These are phyloP conservation scores for Catocala sponsa DNA, from an alignment of 2,888 invertebrate genomes.

Conservation along the genomic window DNA sequence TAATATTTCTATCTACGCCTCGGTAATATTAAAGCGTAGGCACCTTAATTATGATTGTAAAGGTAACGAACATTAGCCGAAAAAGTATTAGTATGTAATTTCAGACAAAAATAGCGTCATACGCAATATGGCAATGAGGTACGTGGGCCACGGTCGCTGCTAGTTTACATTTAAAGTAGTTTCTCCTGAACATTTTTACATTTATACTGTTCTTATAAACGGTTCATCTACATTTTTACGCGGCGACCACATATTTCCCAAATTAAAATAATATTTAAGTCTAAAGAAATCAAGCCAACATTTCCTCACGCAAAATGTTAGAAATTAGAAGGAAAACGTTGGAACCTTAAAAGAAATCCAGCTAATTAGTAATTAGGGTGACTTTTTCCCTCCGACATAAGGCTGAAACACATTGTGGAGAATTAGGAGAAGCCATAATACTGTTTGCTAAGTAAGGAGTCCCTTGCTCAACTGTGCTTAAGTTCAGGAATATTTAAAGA, in stretches of 20 bases:
- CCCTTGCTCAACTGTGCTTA: conserved; percentile 4
- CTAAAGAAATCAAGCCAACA: conserved; percentile 12
- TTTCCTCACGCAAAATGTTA: conserved; percentile 24
- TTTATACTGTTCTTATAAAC: conserved; percentile 1
- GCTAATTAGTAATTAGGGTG: conserved; percentile 50
- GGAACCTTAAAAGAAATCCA: conserved; percentile 41
- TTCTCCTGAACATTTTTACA: not conserved
- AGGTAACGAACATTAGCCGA: too few species aligned
- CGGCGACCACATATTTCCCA: conserved; percentile 18
- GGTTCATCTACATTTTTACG: not conserved
- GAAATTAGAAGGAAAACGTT: conserved; percentile 29
- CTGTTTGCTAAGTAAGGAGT: conserved; percentile 29
- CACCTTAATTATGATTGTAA: too few species aligned
- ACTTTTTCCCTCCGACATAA: conserved; percentile 35
- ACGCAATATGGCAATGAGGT: too few species aligned
- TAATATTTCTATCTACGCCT: too few species aligned
- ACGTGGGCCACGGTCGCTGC: not conserved
- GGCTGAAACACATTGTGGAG: conserved; percentile 28
- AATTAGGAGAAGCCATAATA: conserved; percentile 36
- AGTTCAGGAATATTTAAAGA: conserved; percentile 1
- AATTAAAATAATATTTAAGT: conserved; percentile 36
- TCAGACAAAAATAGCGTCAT: too few species aligned
- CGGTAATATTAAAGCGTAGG: too few species aligned
- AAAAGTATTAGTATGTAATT: too few species aligned
- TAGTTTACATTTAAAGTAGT: not conserved